A percentile compares a stretch with the other conserved stretches of the same genome.
phyloP scores from a whole-genome alignment of 23 tunicate genomes.

The Clavelina lepadiformis region DNA sequence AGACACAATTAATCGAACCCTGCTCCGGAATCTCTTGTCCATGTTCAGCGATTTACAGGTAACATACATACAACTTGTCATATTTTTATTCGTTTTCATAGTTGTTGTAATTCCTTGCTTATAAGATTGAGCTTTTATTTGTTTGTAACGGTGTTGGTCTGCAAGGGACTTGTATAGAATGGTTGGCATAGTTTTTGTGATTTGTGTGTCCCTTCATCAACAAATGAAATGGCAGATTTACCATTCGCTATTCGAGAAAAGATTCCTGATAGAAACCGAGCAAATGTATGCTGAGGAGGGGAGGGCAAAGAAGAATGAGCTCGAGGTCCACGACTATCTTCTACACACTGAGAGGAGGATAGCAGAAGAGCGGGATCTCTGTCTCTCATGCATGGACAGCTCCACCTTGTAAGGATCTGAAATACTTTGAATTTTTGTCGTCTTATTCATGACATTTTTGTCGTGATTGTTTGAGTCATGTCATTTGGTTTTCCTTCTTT shows the following conservation, averaged over 20 bases:
- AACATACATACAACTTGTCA: background rate
- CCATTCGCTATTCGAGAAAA: slow-evolving; percentile 38
- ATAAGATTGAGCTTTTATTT: too few species aligned
- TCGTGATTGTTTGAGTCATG: too few species aligned
- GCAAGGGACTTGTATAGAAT: background rate
- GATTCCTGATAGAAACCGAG: slow-evolving; percentile 32
- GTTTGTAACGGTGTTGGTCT: too few species aligned
- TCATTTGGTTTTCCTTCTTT: too few species aligned
- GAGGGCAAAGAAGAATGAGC: slow-evolving; percentile 3
- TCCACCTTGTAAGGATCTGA: slow-evolving; percentile 45
- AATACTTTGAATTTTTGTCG: too few species aligned
- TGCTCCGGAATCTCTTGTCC: slow-evolving; percentile 58
- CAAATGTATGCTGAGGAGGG: slow-evolving; percentile 21
- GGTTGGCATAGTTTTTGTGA: background rate
- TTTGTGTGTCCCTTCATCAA: background rate
- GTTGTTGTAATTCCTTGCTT: too few species aligned
- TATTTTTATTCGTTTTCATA: too few species aligned
- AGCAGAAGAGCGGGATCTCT: slow-evolving; percentile 32
- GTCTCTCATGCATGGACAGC: slow-evolving; percentile 41
- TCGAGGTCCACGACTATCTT: slow-evolving; percentile 43
- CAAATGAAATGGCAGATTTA: slow-evolving; percentile 23
- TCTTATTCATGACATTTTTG: too few species aligned
- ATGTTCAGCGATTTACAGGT: slow-evolving; percentile 84
- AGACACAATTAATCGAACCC: slow-evolving; percentile 54
- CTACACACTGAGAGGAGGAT: slow-evolving; percentile 37